Evolutionary conservation across 2,113 vertebrate genomes (phyloP).

Genomic region (Sarotherodon lohbergeri): DNA sequence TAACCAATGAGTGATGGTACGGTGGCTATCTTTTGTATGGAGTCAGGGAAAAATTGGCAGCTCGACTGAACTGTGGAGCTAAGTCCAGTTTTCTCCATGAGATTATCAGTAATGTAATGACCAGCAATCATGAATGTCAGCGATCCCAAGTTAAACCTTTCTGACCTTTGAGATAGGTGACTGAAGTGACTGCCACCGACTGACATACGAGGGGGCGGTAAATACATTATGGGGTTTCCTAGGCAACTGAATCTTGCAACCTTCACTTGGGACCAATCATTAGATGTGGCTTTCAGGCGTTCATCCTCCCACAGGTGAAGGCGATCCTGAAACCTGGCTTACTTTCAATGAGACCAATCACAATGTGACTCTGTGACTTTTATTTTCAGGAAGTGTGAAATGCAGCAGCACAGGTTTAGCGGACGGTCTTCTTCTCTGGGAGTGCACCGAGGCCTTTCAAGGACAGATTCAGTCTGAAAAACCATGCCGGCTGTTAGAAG

Average conservation of each 20-base stretch:
- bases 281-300: not conserved
- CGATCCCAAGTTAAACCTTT: not conserved
- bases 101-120: not conserved
- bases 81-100: not conserved
- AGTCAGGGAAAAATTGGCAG: not conserved
- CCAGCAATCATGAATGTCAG: fast-evolving
- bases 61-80: fast-evolving
- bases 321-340: not conserved
- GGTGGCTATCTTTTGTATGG: not conserved
- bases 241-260: not conserved
- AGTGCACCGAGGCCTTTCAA: not conserved
- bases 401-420: not conserved
- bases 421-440: not conserved
- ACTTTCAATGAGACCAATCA: not conserved
- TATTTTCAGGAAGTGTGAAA: not conserved
- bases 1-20: not conserved
- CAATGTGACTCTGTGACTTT: not conserved
- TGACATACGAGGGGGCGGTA: not conserved
- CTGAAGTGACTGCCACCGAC: not conserved
- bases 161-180: not conserved
- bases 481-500: not conserved
- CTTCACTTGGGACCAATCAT: not conserved
- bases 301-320: not conserved
- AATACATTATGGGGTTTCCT: not conserved
- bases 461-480: not conserved